Conservation (phyloP, 2,888 invertebrate species). For the Sarcophaga variegata region DNA sequence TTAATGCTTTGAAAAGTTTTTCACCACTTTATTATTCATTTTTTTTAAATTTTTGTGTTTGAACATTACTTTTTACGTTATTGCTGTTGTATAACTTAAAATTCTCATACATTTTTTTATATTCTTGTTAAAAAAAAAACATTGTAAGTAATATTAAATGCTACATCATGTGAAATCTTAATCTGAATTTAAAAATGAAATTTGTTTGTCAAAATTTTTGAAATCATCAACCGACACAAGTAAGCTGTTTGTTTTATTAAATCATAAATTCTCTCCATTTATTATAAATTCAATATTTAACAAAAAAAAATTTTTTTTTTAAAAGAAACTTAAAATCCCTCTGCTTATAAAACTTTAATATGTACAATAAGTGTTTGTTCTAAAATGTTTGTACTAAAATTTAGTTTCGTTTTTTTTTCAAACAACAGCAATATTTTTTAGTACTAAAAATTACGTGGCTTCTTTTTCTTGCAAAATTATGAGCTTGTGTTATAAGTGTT, state of each 20-base stretch:
- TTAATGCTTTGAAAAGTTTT: too few relatives aligned
- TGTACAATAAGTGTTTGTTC: not conserved
- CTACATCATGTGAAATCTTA: slow-evolving; percentile 76
- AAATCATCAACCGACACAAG: slow-evolving; percentile 67
- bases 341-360: too few relatives aligned
- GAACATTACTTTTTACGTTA: slow-evolving; percentile 15
- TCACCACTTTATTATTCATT: too few relatives aligned
- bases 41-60: not conserved
- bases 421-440: not conserved
- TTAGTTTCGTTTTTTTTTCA: not conserved
- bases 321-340: too few relatives aligned
- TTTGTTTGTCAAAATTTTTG: slow-evolving; percentile 29
- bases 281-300: too few relatives aligned
- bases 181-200: slow-evolving; percentile 71
- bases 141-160: slow-evolving; percentile 77
- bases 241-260: slow-evolving; percentile 42
- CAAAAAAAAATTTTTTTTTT: too few relatives aligned
- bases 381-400: not conserved
- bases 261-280: too few relatives aligned
- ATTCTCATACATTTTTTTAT: not conserved
- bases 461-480: not conserved
- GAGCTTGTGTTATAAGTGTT: not conserved
- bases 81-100: not conserved
- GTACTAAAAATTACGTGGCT: not conserved
- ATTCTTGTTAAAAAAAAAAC: not conserved